Evolutionary conservation across 2,888 invertebrate genomes (phyloP), one percentile per base, ranked within the genome.

Genomic region (Cataglyphis livida): DNA sequence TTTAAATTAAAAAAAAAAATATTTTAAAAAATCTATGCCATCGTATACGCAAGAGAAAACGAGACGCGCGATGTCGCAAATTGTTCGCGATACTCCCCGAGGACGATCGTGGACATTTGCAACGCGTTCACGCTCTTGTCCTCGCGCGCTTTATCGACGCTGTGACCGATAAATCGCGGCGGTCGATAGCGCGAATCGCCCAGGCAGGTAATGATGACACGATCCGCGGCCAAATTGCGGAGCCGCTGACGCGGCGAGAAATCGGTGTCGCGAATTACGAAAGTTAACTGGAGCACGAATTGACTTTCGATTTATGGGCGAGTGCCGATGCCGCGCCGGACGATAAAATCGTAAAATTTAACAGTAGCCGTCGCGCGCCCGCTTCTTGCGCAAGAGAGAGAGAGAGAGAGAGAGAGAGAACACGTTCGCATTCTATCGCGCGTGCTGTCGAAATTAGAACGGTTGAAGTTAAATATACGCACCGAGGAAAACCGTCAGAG

Each of bases 211-310:
- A 32, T 32, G 32, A 32, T 32, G 18, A 64, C 7, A 71, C 51
- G 83, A 83, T 71, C 81, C 64, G 87, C 68, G 81, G 87, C 68
- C 78, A 81, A 44, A 84, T 79, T 84, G 87, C 88, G 68, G 85
- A 68, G 75, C 78, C 81, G 89, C 84, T 82, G 84, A 86, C 89
- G 70, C 81, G 65, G 88, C 87, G 83, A 87, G 84, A 87, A 90
- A 89, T 89, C 87, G 87, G 75, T 59, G 35, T 41, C 70, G 88
- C 81, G 84, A 85, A 87, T 91, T 89, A 86, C 87, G 90, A 91
- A 89, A 91, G 88, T 88, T 88, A 90, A 91, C 90, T 91, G 88
- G 90, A 90, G 90, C 91, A 90, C 88, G 89, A 86, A 90, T 90
- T 83, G 90, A 91, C 90, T 90, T 90, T 90, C 90, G 90, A 90